phyloP scores from a whole-genome alignment of 1,140 invertebrate species.

The Zaprionus capensis region DNA sequence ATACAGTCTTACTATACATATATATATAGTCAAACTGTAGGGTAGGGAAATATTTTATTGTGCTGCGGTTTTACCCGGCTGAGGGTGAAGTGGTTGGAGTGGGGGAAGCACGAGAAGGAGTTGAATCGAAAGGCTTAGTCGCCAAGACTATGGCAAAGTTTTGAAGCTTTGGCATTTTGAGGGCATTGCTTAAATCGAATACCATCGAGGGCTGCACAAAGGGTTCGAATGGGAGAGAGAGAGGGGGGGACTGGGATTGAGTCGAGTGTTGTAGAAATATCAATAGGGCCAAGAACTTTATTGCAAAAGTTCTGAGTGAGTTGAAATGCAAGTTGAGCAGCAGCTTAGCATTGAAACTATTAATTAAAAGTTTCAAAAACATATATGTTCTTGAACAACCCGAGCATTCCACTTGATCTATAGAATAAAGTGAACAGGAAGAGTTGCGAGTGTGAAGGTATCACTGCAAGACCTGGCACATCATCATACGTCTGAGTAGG shows the following conservation, averaged over 20 bases:
- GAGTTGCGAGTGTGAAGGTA: too few relatives aligned
- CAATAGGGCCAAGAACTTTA: slow-evolving; percentile 18
- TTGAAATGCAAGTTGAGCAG: slow-evolving; percentile 1
- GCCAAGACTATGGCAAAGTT: slow-evolving; percentile 55
- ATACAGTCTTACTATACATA: neutral
- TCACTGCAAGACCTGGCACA: too few relatives aligned
- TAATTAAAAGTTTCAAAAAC: neutral
- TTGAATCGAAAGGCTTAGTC: slow-evolving; percentile 7
- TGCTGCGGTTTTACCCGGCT: slow-evolving; percentile 58
- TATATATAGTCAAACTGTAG: slow-evolving; percentile 13
- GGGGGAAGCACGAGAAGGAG: neutral
- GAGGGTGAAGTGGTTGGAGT: too few relatives aligned
- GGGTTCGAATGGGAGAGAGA: neutral
- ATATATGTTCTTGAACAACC: neutral
- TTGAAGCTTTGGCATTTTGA: slow-evolving; percentile 58
- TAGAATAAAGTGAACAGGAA: too few relatives aligned
- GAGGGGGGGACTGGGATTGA: neutral
- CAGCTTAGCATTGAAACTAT: slow-evolving; percentile 7
- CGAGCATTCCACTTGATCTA: neutral
- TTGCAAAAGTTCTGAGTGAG: slow-evolving; percentile 23
- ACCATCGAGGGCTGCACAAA: slow-evolving; percentile 9
- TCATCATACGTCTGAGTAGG: too few relatives aligned
- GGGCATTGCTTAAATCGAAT: slow-evolving; percentile 44
- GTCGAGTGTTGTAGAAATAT: slow-evolving; percentile 5
- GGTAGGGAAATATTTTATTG: slow-evolving; percentile 74